Conservation (phyloP, 2,113 vertebrate species). For the Calypte anna region DNA sequence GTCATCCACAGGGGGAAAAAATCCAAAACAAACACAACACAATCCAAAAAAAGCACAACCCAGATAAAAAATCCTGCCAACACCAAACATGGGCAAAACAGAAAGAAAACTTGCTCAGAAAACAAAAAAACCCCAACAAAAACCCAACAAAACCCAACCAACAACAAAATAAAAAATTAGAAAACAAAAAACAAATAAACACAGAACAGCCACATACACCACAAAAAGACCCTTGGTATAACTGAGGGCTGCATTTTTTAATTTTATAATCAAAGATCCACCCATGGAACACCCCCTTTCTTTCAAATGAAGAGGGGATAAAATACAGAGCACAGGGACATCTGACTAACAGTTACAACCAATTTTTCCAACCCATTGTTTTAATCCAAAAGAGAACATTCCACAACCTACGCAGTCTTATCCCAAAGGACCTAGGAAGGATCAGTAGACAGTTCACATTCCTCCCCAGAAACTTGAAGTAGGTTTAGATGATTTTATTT, state of each 20-base stretch:
- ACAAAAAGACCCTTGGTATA: not conserved
- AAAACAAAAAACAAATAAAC: accelerated
- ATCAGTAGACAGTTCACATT: conserved; percentile 33
- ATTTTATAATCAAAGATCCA: not conserved
- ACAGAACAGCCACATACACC: not conserved
- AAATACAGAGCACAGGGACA: not conserved
- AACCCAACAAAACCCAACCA: not conserved
- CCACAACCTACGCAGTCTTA: not conserved
- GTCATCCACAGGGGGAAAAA: not conserved
- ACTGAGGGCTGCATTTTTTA: not conserved
- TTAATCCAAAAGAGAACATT: conserved; percentile 24
- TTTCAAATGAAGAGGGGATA: not conserved
- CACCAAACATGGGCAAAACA: not conserved
- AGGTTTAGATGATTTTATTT: conserved; percentile 42
- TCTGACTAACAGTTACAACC: not conserved
- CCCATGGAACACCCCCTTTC: not conserved
- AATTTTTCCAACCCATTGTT: conserved; percentile 12
- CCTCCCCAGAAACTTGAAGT: not conserved
- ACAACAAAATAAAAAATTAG: not conserved
- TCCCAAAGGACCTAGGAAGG: conserved; percentile 11
- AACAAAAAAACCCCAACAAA: not conserved
- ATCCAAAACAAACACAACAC: not conserved
- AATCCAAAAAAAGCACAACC: not conserved
- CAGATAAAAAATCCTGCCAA: not conserved
- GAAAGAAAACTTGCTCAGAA: not conserved